Evolutionary conservation across 92 coral and sea anemone genomes (phyloP).

Genomic region (Pocillopora grandis): DNA sequence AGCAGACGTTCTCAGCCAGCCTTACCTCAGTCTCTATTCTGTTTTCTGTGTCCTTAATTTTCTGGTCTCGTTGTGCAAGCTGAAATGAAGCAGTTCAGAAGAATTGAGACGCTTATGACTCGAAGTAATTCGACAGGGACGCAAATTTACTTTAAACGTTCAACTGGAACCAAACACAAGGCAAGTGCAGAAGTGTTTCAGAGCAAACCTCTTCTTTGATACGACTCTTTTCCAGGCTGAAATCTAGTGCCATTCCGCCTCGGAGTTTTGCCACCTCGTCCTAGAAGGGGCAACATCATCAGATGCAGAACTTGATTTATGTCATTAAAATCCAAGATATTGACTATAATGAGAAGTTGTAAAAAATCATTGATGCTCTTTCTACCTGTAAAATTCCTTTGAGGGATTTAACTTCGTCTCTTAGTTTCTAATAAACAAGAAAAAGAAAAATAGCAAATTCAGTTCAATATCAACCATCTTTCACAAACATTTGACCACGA

Average conservation of each 20-base stretch:
- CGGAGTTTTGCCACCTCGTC: conserved; percentile 71
- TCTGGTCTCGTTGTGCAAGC: conserved; percentile 91
- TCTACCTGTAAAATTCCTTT: conserved; percentile 72
- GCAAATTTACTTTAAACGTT: neutral
- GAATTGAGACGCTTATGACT: neutral
- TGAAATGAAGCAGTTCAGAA: conserved; percentile 28
- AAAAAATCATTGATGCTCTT: too few relatives aligned
- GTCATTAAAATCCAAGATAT: neutral
- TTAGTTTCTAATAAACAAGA: conserved; percentile 65
- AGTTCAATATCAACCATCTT: neutral
- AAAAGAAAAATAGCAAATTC: neutral
- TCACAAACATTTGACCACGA: too few relatives aligned
- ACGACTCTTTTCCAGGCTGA: conserved; percentile 94
- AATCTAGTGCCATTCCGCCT: conserved; percentile 78
- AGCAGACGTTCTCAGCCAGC: too few relatives aligned
- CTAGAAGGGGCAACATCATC: neutral
- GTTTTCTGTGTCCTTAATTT: conserved; percentile 90
- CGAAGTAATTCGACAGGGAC: neutral
- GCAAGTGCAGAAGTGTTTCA: too few relatives aligned
- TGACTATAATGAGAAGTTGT: too few relatives aligned
- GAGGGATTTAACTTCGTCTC: conserved; percentile 77
- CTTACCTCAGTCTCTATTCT: conserved; percentile 95
- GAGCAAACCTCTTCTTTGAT: conserved; percentile 92
- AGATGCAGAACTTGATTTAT: neutral
- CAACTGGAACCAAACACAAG: too few relatives aligned